Base-by-base conservation (phyloP, 2,888 invertebrate genomes). In the Drosophila longiperda region DNA sequence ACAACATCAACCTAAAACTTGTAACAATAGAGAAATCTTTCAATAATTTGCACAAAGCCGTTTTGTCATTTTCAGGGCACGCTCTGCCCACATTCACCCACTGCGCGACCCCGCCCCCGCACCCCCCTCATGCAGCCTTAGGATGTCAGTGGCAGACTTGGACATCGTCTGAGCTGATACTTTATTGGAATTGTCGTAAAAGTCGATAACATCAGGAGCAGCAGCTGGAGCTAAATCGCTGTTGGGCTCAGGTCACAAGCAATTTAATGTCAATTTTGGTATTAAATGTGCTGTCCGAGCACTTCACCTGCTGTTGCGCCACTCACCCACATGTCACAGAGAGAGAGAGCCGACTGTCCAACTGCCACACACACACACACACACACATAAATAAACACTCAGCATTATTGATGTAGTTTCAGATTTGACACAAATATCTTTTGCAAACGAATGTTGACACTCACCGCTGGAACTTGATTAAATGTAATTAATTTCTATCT, bases 161-260 rank as follows among this genome's bases (percentile, higher is more conserved):
- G 54, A 79, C 82, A 84, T 72, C 64, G 87, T 79, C 82, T 75
- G 85, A 68, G 70, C 67, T 71, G 78, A 65, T 80, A 75, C 89
- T 90, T 87, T 87, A 87, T 90, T 90, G 89, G 87, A 90, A 86
- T 78, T 90, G 90, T 90, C 87, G 90, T 89, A 83, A 87, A 87
- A 86, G 87, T 87, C 90, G 90, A 87, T 90, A 90, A 88, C 83
- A 89, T 67, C 66, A 33, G 38, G 71, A 73, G 69, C 60, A 64
- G 53, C 45, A 59, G 65, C 49, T 52, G 65, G 38, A 60, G 66
- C 40, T 36, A 29, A 50, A 61, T 50, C 36, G 61, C 48, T 59
- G 58, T 34, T 76, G 65, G 67, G 63, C 78, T 69, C 78, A 83
- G 87, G 90, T 89, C 90, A 89, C 76, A 90, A 88, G 90, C 89